Conservation (phyloP, 2,797 vertebrate genomes). For the Muscicapa comitata region DNA sequence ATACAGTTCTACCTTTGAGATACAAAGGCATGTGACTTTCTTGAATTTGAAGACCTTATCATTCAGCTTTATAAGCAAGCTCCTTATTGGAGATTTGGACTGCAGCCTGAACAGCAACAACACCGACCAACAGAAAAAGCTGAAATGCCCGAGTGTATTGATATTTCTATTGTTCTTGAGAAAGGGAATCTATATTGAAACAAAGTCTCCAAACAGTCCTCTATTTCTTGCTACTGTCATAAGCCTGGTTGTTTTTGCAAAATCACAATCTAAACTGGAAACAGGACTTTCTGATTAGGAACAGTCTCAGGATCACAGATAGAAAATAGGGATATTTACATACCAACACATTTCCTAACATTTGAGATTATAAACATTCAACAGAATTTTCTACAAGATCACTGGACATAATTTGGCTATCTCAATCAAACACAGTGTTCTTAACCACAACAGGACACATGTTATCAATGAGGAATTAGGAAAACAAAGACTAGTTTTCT, state of each 20-base stretch:
- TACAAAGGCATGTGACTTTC: background rate
- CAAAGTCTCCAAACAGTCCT: background rate
- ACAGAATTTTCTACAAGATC: background rate
- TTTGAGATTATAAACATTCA: background rate
- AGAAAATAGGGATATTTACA: background rate
- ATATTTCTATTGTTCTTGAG: background rate
- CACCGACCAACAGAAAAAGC: background rate
- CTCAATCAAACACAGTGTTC: background rate
- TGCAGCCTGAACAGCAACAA: background rate
- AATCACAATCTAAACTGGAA: background rate
- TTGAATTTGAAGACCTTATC: background rate
- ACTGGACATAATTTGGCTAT: background rate
- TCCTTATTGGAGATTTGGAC: background rate
- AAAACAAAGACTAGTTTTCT: background rate
- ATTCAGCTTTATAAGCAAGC: background rate
- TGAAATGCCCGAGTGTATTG: accelerated
- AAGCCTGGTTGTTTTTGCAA: background rate
- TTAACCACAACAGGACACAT: background rate
- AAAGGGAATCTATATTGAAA: background rate
- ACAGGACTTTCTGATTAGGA: background rate
- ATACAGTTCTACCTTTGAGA: background rate
- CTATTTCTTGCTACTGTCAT: background rate
- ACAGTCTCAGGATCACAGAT: background rate
- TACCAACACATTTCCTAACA: background rate
- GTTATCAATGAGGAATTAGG: background rate